These are phyloP conservation scores for Perognathus longimembris DNA, from an alignment of 2,113 vertebrate genomes.

Conservation along the genomic window DNA sequence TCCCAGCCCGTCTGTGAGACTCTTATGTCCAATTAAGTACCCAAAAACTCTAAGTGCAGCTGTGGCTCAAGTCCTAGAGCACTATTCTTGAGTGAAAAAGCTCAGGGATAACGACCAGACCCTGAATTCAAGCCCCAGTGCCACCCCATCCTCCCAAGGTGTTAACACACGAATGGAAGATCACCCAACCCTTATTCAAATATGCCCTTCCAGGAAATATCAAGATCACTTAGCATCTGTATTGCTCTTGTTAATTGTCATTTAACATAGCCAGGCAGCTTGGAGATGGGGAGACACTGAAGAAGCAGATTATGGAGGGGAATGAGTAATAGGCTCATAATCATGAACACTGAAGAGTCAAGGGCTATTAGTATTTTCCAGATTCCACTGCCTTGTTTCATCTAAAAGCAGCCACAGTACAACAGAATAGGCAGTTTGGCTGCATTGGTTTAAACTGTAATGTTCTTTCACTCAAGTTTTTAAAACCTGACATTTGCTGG, in stretches of 20 bases:
- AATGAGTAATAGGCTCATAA: neutral
- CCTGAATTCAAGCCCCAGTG: no score
- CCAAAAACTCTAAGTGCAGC: no score
- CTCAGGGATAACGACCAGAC: no score
- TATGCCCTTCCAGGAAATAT: neutral
- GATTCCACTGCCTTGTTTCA: neutral
- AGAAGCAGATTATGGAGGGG: neutral
- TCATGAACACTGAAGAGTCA: no score
- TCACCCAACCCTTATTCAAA: neutral
- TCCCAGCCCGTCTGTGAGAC: no score
- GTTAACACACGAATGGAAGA: conserved; percentile 8
- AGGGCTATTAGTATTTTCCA: neutral
- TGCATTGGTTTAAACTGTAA: neutral
- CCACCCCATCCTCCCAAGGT: neutral
- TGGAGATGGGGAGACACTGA: neutral
- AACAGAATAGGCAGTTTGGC: neutral
- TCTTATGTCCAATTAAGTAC: no score
- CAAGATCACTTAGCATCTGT: conserved; percentile 19
- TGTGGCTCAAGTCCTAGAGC: no score
- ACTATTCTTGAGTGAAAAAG: no score
- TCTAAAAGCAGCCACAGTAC: conserved; percentile 2
- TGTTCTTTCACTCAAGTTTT: neutral
- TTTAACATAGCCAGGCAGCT: conserved; percentile 27
- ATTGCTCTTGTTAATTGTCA: neutral
- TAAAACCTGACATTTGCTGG: neutral